Percentiles rank a stretch among this genome's conserved stretches.
phyloP scores from a whole-genome alignment of 2,888 invertebrate species.

The Theodoxus fluviatilis region DNA sequence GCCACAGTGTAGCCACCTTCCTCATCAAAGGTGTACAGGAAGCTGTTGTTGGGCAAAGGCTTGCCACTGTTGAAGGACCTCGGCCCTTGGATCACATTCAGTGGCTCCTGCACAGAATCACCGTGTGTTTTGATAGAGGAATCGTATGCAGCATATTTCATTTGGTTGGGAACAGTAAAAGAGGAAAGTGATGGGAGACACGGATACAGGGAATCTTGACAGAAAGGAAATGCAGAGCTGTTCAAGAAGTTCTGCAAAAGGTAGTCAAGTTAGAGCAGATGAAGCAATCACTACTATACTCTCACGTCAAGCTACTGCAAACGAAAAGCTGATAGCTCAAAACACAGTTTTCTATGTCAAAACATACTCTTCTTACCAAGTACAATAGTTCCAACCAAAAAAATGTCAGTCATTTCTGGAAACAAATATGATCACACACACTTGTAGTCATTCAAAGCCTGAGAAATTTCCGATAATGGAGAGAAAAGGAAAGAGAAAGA shows the following conservation, averaged over 20 bases:
- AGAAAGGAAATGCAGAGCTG: neutral
- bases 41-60: slow-evolving; percentile 59
- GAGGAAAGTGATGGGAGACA: too few relatives aligned
- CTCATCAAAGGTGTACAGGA: slow-evolving; percentile 65
- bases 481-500: slow-evolving; percentile 10
- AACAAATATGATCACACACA: too few relatives aligned
- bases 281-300: neutral
- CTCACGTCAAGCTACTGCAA: too few relatives aligned
- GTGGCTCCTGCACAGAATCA: slow-evolving; percentile 47
- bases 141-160: too few relatives aligned
- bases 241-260: neutral
- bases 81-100: slow-evolving; percentile 60
- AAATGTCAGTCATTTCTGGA: too few relatives aligned
- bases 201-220: too few relatives aligned
- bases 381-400: too few relatives aligned
- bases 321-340: too few relatives aligned
- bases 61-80: slow-evolving; percentile 65
- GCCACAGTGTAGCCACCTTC: slow-evolving; percentile 60
- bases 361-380: too few relatives aligned
- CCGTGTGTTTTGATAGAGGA: too few relatives aligned
- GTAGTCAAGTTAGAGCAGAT: neutral
- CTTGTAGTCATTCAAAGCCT: neutral
- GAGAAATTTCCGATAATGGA: neutral
- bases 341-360: too few relatives aligned
- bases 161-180: too few relatives aligned